Conservation (phyloP, 2,888 invertebrate genomes). For the Brachyopa scutellaris region DNA sequence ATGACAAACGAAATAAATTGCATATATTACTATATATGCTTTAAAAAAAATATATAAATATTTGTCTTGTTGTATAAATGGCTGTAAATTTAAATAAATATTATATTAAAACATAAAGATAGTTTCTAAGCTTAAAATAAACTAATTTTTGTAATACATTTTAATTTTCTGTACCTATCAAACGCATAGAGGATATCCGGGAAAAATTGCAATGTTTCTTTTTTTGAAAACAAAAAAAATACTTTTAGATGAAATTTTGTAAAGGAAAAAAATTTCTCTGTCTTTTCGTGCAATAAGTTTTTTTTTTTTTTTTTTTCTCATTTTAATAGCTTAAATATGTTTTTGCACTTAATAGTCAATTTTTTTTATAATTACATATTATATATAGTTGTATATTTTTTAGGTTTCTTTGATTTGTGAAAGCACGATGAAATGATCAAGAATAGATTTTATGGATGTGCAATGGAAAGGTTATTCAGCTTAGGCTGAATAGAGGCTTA, state of each 20-base stretch:
- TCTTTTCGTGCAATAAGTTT: conserved; percentile 58
- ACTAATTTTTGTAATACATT: conserved; percentile 21
- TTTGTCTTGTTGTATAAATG: conserved; percentile 68
- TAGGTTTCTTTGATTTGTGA: conserved; percentile 14
- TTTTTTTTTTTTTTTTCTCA: conserved; percentile 16
- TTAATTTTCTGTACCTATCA: conserved; percentile 66
- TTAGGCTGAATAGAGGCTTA: conserved; percentile 64
- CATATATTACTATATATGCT: conserved; percentile 63
- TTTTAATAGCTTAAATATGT: conserved; percentile 40
- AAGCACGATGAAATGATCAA: conserved; percentile 8
- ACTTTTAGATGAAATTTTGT: conserved; percentile 48
- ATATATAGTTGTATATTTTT: conserved; percentile 17
- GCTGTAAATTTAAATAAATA: conserved; percentile 64
- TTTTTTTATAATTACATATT: conserved; percentile 39
- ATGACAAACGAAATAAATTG: conserved; percentile 61
- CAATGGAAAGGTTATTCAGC: conserved; percentile 44
- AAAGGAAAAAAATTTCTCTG: conserved; percentile 28
- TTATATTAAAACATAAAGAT: conserved; percentile 6
- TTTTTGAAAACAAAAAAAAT: conserved; percentile 35
- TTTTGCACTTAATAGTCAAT: conserved; percentile 64
- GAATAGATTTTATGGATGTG: conserved; percentile 10
- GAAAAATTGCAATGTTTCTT: conserved; percentile 72
- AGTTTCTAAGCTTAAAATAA: conserved; percentile 15
- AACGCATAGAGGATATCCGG: conserved; percentile 73
- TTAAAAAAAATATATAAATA: conserved; percentile 17